Conservation (phyloP, 2,888 invertebrate genomes). For the Meloe dianella region DNA sequence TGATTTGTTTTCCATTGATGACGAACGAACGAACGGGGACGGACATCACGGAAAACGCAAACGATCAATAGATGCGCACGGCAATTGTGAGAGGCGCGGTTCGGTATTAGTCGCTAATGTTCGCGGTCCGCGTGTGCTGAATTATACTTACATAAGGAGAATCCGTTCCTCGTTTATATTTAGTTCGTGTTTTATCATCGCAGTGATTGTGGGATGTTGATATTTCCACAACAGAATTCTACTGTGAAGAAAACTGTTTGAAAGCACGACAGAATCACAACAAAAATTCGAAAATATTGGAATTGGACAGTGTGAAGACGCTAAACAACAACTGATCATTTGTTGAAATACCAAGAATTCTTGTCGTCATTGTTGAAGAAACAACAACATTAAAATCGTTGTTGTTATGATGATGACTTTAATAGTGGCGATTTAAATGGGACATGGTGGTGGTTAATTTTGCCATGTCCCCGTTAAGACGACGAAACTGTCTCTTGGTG, state of each 20-base stretch:
- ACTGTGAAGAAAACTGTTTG: too few species aligned
- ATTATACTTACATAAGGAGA: conserved; percentile 35
- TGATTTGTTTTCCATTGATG: not conserved
- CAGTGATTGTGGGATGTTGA: not conserved
- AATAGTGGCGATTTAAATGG: conserved; percentile 26
- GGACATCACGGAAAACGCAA: too few species aligned
- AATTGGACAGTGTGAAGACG: too few species aligned
- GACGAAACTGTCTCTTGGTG: conserved; percentile 65
- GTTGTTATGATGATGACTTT: not conserved
- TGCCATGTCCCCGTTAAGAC: conserved; percentile 60
- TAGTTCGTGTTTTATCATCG: conserved; percentile 18
- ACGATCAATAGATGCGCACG: conserved; percentile 50
- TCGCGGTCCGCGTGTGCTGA: conserved; percentile 48
- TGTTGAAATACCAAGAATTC: too few species aligned
- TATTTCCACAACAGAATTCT: too few species aligned
- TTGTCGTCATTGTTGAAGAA: too few species aligned
- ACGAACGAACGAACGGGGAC: too few species aligned
- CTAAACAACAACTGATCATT: too few species aligned
- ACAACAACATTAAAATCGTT: too few species aligned
- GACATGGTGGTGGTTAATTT: conserved; percentile 54
- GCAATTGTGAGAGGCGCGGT: conserved; percentile 46
- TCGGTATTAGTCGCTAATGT: conserved; percentile 42
- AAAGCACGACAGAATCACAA: too few species aligned
- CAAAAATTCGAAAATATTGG: too few species aligned
- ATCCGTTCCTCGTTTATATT: conserved; percentile 27